Base-by-base conservation (phyloP, 2,797 vertebrate species). In the Poeciliopsis infans region DNA sequence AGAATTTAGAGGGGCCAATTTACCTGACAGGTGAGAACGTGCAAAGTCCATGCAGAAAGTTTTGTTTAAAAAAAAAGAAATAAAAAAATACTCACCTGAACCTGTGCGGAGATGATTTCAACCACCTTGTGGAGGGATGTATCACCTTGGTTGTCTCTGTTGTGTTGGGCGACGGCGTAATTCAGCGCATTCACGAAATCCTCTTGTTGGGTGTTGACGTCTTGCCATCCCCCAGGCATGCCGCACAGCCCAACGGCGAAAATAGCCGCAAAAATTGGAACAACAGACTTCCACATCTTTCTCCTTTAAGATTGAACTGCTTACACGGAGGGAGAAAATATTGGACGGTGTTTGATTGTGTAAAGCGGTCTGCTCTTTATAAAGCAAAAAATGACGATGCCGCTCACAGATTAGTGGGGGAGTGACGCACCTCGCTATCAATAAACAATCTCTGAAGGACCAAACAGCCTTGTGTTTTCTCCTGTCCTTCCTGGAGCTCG, bases 351-450 rank as follows among this genome's bases (percentile, higher is more conserved):
- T 1, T 46, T 47, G 70, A 47, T 47, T 72, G 16, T 46, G 70
- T 16, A 10, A 33, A 16, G 43, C 43, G 8, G 12, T 10, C 13
- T 28, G 45, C 45, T 46, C 12, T 13, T 28, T 46, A 47, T 71
- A 46, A 16, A 71, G 7, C 13, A 31, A 18, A 31, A 47, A 72
- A 23, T 15, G 36, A 43, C 6, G 18, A 12, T 47, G 28, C 11
- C 20, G 53, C 0, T 10, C 6, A 0, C 31, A 2, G 5, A 16
- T 0, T 6, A 16, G 33, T 10, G 5, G 0, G 1, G 18, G 85
- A 77, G 71, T 77, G 79, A 1, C 79, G 7, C 0, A 1, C 28
- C 41, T 0, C 15, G 5, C 74, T 59, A 73, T 81, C 75, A 90
- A 90, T 86, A 84, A 86, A 1, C 36, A 25, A 39, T 2, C 49